A percentile compares a stretch with the other conserved stretches of the same genome.
Conservation (phyloP, 2,888 invertebrate species). For the Melanophora roralis region DNA sequence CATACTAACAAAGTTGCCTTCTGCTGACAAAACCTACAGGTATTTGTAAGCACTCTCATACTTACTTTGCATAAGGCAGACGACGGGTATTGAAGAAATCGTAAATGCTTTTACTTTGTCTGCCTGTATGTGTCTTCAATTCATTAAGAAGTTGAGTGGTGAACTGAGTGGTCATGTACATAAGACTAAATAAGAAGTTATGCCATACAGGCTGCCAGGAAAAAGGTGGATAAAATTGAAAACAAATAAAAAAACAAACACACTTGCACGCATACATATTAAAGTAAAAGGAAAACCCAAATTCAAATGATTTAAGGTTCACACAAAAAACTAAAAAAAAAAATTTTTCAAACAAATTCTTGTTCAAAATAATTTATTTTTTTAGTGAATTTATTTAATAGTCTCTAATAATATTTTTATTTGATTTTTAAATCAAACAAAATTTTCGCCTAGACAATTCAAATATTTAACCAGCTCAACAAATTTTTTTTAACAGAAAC, state of each 20-base stretch:
- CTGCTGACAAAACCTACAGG: slow-evolving; percentile 15
- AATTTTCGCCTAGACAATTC: too few species aligned
- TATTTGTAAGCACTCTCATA: slow-evolving; percentile 6
- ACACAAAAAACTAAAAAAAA: too few species aligned
- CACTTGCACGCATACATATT: neutral
- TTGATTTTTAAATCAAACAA: too few species aligned
- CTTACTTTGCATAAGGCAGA: neutral
- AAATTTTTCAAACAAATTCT: too few species aligned
- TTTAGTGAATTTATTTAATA: too few species aligned
- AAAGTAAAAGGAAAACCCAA: neutral
- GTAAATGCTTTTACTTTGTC: slow-evolving; percentile 38
- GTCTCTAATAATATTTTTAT: too few species aligned
- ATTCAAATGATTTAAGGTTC: slow-evolving; percentile 42
- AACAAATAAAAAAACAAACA: neutral
- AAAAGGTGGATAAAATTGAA: slow-evolving; percentile 36
- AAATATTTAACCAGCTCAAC: too few species aligned
- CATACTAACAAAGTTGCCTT: neutral
- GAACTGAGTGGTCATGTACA: slow-evolving; percentile 8
- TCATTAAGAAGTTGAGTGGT: slow-evolving; percentile 33
- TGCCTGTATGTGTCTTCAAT: slow-evolving; percentile 22
- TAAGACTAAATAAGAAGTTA: neutral
- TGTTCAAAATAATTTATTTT: too few species aligned
- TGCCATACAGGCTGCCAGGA: neutral
- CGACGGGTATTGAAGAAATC: slow-evolving; percentile 13
- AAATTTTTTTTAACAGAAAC: too few species aligned